Evolutionary conservation across 2,113 vertebrate species (phyloP).

Genomic region (Peromyscus californicus): DNA sequence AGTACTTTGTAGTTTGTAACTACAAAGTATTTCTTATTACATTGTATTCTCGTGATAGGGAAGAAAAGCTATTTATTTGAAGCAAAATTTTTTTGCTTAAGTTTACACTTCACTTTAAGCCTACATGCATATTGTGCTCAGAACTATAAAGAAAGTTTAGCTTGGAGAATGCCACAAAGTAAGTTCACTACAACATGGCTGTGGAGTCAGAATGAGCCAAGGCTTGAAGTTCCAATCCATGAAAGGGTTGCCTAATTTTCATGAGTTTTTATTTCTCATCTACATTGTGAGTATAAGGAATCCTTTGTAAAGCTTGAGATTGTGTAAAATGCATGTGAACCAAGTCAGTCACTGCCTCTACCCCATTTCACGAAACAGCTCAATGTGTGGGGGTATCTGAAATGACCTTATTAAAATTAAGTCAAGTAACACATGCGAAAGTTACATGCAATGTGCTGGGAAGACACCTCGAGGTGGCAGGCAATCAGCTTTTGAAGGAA

Average conservation of each 20-base stretch:
- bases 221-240: neutral
- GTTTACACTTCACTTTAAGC: neutral
- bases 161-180: neutral
- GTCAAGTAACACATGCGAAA: neutral
- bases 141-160: neutral
- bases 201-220: neutral
- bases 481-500: neutral
- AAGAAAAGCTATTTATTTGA: constrained; percentile 14
- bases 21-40: constrained; percentile 28
- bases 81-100: neutral
- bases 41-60: neutral
- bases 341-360: neutral
- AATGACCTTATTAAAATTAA: neutral
- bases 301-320: neutral
- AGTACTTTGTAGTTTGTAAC: neutral
- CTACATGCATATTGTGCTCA: neutral
- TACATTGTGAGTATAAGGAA: neutral
- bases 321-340: neutral
- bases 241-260: constrained; percentile 8
- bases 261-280: neutral
- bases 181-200: neutral
- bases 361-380: neutral
- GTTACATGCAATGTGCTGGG: neutral
- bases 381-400: neutral
- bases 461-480: neutral